Base-by-base conservation (phyloP, 2,113 vertebrate genomes). In the Nannobrachium achirus region DNA sequence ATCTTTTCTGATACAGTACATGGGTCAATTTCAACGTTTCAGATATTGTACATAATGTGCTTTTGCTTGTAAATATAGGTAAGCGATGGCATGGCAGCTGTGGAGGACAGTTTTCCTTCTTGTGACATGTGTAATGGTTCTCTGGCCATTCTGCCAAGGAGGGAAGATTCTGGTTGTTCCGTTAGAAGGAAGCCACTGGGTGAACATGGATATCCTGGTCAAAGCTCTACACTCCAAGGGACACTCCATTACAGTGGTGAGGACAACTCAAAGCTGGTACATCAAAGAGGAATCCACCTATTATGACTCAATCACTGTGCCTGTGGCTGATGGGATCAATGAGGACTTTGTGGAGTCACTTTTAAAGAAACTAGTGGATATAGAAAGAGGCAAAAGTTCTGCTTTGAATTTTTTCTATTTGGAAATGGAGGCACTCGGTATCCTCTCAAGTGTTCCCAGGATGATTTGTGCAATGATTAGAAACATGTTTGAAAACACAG, bases 121-220 rank as follows among this genome's bases (percentile, higher is more conserved):
- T 33, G 25, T 33, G 25, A 33, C 25, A 33, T 33, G 25, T 33
- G 3, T 33, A 33, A 33, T 33, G 25, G 25, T 33, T 4, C 25
- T 33, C 25, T 33, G 25, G 25, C 25, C 25, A 33, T 33, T 33
- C 25, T 33, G 25, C 25, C 25, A 33, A 33, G 25, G 25, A 33
- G 25, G 25, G 4, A 46, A 46, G 44, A 46, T 46, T 46, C 44
- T 33, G 25, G 25, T 33, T 33, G 25, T 33, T 33, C 25, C 25
- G 25, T 4, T 33, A 45, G 60, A 72, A 4, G 61, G 69, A 18
- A 64, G 60, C 44, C 69, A 72, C 11, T 72, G 69, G 69, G 52
- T 72, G 20, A 72, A 71, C 41, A 71, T 71, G 68, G 62, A 63
- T 15, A 44, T 71, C 11, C 48, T 71, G 3, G 55, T 71, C 6